These are phyloP conservation scores for Ericerus pela DNA, from an alignment of 1,140 invertebrate genomes.

Conservation along the genomic window DNA sequence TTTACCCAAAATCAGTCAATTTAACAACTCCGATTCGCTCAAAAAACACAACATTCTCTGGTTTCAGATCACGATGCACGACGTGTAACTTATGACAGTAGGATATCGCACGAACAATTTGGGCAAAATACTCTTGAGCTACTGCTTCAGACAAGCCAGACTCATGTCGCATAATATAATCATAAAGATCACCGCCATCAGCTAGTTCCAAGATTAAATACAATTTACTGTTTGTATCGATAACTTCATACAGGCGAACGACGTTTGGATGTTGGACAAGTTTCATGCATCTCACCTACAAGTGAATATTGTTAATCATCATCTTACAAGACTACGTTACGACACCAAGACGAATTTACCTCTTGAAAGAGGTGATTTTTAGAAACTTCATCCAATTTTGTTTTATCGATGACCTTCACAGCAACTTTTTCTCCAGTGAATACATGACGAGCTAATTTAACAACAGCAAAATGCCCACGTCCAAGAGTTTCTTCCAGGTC, in stretches of 20 bases:
- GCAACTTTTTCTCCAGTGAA: constrained; percentile 98
- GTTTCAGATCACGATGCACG: constrained; percentile 90
- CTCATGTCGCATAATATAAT: constrained; percentile 96
- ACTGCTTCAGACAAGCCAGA: constrained; percentile 43
- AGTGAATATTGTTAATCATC: constrained; percentile 29
- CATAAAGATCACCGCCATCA: constrained; percentile 98
- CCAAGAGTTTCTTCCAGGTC: constrained; percentile 89
- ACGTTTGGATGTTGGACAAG: constrained; percentile 97
- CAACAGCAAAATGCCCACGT: constrained; percentile 94
- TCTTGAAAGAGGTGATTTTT: constrained; percentile 94
- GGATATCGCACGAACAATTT: constrained; percentile 92
- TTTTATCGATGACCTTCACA: constrained; percentile 95
- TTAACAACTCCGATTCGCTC: constrained; percentile 94
- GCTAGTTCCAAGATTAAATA: constrained; percentile 93
- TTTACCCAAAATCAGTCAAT: constrained; percentile 87
- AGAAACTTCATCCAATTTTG: constrained; percentile 90
- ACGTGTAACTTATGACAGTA: constrained; percentile 94
- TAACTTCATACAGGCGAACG: constrained; percentile 94
- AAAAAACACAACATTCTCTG: constrained; percentile 98
- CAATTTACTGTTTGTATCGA: constrained; percentile 92
- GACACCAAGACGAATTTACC: constrained; percentile 34
- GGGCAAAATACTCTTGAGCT: constrained; percentile 84
- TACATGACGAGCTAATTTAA: constrained; percentile 94
- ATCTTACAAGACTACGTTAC: constrained; percentile 21
- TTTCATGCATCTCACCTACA: constrained; percentile 93